Percentiles rank a stretch among this genome's conserved stretches.
Evolutionary conservation across 2,113 vertebrate genomes (phyloP).

Genomic region (Tachysurus fulvidraco): DNA sequence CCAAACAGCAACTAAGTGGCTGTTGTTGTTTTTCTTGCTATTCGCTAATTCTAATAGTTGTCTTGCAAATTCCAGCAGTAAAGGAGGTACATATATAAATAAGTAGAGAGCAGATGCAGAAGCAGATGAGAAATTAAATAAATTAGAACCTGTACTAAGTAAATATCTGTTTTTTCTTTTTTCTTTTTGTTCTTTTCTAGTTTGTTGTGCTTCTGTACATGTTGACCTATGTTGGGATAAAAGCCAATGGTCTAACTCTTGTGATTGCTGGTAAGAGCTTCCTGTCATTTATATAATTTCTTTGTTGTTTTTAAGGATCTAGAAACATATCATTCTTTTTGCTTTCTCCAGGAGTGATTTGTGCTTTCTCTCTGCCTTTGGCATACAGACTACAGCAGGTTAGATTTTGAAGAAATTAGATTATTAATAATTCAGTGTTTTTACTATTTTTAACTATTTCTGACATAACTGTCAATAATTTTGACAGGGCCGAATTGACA

Average conservation of each 20-base stretch:
- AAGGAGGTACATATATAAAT: not conserved
- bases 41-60: not conserved
- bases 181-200: no score
- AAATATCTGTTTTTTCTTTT: not conserved
- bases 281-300: not conserved
- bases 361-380: slow-evolving; percentile 83
- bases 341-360: slow-evolving; percentile 76
- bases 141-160: not conserved
- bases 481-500: slow-evolving; percentile 82
- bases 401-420: slow-evolving; percentile 12
- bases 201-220: slow-evolving; percentile 84
- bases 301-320: not conserved
- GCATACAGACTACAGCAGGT: slow-evolving; percentile 89
- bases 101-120: not conserved
- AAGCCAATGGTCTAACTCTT: slow-evolving; percentile 84
- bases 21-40: not conserved
- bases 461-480: not conserved
- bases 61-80: not conserved
- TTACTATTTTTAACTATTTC: not conserved
- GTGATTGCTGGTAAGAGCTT: slow-evolving; percentile 79
- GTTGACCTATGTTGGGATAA: slow-evolving; percentile 81
- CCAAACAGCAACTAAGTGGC: not conserved
- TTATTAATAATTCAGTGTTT: not conserved
- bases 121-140: not conserved
- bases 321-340: not conserved